Conservation (phyloP, 2,797 vertebrate species). For the Anas georgica region DNA sequence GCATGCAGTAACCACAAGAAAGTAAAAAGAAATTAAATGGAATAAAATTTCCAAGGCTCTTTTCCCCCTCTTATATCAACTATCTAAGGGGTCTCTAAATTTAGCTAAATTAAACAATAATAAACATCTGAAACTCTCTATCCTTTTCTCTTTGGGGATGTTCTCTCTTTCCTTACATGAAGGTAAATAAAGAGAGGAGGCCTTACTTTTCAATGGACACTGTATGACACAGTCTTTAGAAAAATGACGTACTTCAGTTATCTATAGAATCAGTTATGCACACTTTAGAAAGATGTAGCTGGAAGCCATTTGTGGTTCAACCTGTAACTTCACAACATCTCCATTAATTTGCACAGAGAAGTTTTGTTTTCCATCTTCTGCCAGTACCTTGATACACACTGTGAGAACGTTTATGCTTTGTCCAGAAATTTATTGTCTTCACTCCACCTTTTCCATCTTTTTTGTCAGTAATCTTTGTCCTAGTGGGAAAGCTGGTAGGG, state of each 20-base stretch:
- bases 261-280: constrained; percentile 83
- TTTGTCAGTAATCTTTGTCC: not conserved
- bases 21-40: not conserved
- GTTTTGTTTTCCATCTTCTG: not conserved
- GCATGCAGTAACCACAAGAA: not conserved
- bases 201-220: constrained; percentile 81
- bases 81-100: not conserved
- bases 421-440: not conserved
- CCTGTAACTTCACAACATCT: constrained; percentile 74
- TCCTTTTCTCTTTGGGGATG: not conserved
- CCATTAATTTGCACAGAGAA: constrained; percentile 70
- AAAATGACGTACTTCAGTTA: constrained; percentile 81
- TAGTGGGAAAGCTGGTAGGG: not conserved
- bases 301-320: constrained; percentile 81
- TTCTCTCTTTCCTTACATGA: not conserved
- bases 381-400: not conserved
- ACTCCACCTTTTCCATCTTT: not conserved
- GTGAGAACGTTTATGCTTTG: not conserved
- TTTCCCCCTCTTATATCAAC: not conserved
- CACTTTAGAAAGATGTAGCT: constrained; percentile 83
- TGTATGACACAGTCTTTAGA: constrained; percentile 84
- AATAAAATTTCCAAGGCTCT: not conserved
- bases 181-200: not conserved
- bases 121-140: not conserved
- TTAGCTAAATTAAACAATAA: not conserved